A percentile compares a stretch with the other conserved stretches of the same genome.
These are phyloP conservation scores for Ailuropoda melanoleuca DNA, from an alignment of 2,113 vertebrate species.

Conservation along the genomic window DNA sequence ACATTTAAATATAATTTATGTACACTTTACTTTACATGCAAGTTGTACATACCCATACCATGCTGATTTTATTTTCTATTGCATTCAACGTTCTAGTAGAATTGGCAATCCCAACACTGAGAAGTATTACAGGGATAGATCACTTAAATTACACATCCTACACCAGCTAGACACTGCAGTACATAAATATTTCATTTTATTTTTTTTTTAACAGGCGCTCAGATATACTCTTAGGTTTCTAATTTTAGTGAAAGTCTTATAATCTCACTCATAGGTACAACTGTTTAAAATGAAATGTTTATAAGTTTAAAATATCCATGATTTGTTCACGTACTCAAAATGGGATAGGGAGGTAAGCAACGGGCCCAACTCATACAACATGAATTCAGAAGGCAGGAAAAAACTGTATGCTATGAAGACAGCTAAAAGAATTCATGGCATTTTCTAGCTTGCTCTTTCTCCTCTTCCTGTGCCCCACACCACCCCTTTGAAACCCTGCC, in stretches of 20 bases:
- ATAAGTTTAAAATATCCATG: constrained; percentile 17
- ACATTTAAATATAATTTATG: not conserved
- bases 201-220: constrained; percentile 49
- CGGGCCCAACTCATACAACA: not conserved
- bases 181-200: constrained; percentile 54
- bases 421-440: not conserved
- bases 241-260: constrained; percentile 67
- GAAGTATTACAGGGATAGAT: not conserved
- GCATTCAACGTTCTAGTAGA: not conserved
- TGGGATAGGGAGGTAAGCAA: not conserved
- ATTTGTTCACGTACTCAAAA: constrained; percentile 11
- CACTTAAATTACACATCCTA: constrained; percentile 17
- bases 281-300: constrained; percentile 61
- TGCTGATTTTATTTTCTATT: constrained; percentile 16
- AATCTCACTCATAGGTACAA: constrained; percentile 56
- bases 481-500: not conserved
- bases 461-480: not conserved
- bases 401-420: not conserved
- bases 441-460: not conserved
- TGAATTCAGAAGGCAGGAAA: constrained; percentile 14
- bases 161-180: not conserved
- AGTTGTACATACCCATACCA: not conserved
- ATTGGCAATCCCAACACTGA: not conserved
- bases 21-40: not conserved
- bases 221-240: constrained; percentile 28